phyloP scores from a whole-genome alignment of 2,113 vertebrate genomes.

The Morone chrysops region DNA sequence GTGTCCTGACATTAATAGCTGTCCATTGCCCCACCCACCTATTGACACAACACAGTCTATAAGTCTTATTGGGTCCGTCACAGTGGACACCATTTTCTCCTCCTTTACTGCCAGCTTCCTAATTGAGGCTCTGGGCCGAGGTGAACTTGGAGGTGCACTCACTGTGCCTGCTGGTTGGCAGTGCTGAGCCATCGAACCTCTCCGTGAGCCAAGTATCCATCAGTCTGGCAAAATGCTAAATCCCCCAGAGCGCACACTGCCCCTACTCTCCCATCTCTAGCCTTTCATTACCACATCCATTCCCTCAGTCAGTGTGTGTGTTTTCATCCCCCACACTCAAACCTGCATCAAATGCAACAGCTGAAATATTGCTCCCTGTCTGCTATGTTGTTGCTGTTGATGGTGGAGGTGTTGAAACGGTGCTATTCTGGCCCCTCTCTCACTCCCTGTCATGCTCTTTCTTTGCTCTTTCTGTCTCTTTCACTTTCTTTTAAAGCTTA shows the following conservation, averaged over 20 bases:
- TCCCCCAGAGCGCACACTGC: conserved; percentile 35
- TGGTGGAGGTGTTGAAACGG: conserved; percentile 8
- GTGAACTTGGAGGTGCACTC: conserved; percentile 44
- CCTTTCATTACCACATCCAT: conserved; percentile 58
- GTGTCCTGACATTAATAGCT: not conserved
- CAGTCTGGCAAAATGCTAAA: conserved; percentile 67
- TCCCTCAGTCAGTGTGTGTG: conserved; percentile 29
- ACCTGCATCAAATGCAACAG: conserved; percentile 23
- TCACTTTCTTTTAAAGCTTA: conserved; percentile 26
- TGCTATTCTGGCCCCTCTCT: conserved; percentile 25
- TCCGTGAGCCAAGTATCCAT: conserved; percentile 66
- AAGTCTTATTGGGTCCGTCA: conserved; percentile 7
- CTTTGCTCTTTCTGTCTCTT: conserved; percentile 4
- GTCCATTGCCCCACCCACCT: not conserved
- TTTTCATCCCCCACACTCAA: conserved; percentile 27
- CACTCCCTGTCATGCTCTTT: conserved; percentile 28
- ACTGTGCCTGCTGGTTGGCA: conserved; percentile 60
- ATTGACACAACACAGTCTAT: conserved; percentile 16
- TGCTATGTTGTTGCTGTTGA: conserved; percentile 16
- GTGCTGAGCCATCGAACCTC: conserved; percentile 67
- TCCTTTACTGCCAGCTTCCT: conserved; percentile 34
- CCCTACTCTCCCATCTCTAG: conserved; percentile 52
- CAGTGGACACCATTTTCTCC: conserved; percentile 15
- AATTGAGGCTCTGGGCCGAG: conserved; percentile 38
- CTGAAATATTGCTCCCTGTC: conserved; percentile 4